Base-by-base conservation (phyloP, 2,797 vertebrate species). In the Gymnocypris eckloni region DNA sequence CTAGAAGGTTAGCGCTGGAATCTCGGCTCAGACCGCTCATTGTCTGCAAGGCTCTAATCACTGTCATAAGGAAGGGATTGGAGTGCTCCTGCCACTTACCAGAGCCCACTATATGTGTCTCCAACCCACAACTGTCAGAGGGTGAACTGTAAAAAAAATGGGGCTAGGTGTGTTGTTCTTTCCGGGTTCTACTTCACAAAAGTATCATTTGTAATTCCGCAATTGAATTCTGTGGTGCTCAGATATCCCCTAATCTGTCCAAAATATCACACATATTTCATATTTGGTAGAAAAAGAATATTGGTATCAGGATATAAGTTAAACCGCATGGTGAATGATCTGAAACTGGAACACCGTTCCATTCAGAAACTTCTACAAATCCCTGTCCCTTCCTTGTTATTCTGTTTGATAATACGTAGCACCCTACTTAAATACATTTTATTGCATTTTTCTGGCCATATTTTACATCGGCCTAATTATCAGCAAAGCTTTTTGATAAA, bases 21-120 rank as follows among this genome's bases (percentile, higher is more conserved):
- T 97, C 95, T 92, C 70, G 93, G 89, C 91, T 93, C 79, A 91
- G 92, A 91, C 94, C 92, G 93, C 94, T 95, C 95, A 96, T 97
- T 96, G 93, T 91, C 92, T 84, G 87, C 89, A 92, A 93, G 94
- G 95, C 91, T 93, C 94, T 98, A 98, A 98, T 98, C 96, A 95
- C 93, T 96, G 96, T 98, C 97, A 98, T 97, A 97, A 95, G 97
- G 95, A 97, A 98, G 90, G 97, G 97, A 97, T 97, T 97, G 96
- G 77, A 64, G 67, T 41, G 77, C 43, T 72, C 67, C 64, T 22
- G 95, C 95, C 95, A 95, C 93, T 67, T 66, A 59, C 28, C 37
- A 82, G 64, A 84, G 70, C 25, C 52, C 71, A 59, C 75, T 77
- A 73, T 54, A 79, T 70, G 78, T 77, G 39, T 71, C 70, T 66